Evolutionary conservation across 2,797 vertebrate genomes (phyloP).

Genomic region (Brachyrhaphis roseni): DNA sequence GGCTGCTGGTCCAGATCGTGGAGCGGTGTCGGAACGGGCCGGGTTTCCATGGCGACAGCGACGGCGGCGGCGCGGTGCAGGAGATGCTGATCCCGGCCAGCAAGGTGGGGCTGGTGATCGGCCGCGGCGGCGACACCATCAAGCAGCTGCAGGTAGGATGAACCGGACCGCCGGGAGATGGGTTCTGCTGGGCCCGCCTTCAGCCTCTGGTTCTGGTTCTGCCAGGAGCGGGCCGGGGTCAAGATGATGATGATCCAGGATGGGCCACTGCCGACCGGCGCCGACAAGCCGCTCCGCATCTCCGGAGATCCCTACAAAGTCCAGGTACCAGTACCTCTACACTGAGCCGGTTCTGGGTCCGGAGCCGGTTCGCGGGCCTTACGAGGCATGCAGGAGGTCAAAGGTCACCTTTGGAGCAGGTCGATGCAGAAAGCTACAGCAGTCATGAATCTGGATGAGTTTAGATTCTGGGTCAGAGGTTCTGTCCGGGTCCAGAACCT

Average conservation of each 20-base stretch:
- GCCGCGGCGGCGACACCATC: constrained; percentile 97
- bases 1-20: constrained; percentile 94
- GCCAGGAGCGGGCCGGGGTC: constrained; percentile 94
- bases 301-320: constrained; percentile 97
- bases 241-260: constrained; percentile 99
- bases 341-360: no score
- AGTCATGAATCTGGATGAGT: no score
- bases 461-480: background rate
- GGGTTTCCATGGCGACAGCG: constrained; percentile 90
- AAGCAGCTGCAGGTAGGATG: constrained; percentile 92
- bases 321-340: constrained; percentile 80
- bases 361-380: no score
- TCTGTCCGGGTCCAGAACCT: background rate
- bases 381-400: background rate
- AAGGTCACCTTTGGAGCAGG: background rate
- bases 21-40: constrained; percentile 96
- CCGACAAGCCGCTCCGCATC: constrained; percentile 97
- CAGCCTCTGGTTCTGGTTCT: constrained; percentile 19
- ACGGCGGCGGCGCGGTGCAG: constrained; percentile 89
- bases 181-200: background rate
- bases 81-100: constrained; percentile 96
- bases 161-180: no score
- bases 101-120: constrained; percentile 98
- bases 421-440: no score
- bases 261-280: constrained; percentile 92